Percentiles rank a stretch among this genome's conserved stretches.
These are phyloP conservation scores for Cloeon dipterum DNA, from an alignment of 2,888 invertebrate genomes.

Conservation along the genomic window DNA sequence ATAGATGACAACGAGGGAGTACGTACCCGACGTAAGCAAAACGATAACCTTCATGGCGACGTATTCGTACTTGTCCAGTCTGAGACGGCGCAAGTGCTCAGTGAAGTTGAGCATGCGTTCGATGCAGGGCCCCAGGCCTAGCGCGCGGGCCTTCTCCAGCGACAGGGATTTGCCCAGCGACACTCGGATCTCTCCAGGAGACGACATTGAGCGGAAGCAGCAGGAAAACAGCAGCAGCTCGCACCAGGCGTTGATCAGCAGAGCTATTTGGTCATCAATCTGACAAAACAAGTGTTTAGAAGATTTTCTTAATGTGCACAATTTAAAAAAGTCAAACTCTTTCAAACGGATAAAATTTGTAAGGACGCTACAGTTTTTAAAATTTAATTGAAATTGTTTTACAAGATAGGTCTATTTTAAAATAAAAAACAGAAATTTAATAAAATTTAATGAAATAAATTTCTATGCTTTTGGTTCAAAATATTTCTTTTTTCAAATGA, in stretches of 20 bases:
- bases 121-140: conserved; percentile 67
- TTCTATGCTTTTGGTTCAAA: not conserved
- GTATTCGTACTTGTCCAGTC: conserved; percentile 88
- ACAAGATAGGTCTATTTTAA: not conserved
- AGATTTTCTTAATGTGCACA: conserved; percentile 1
- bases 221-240: conserved; percentile 77
- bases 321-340: not conserved
- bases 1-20: too few relatives aligned
- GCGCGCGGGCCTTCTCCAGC: conserved; percentile 38
- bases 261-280: conserved; percentile 95
- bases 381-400: too few relatives aligned
- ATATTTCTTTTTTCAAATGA: not conserved
- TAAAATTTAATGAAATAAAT: conserved; percentile 1
- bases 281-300: conserved; percentile 17
- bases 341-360: not conserved
- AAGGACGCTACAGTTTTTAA: too few relatives aligned
- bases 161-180: conserved; percentile 38
- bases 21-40: conserved; percentile 69
- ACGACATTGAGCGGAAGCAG: conserved; percentile 79
- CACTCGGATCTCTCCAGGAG: conserved; percentile 71
- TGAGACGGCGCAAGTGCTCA: conserved; percentile 66
- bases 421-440: conserved; percentile 1
- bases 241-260: conserved; percentile 95
- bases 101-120: conserved; percentile 88
- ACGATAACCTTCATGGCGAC: conserved; percentile 91